These are phyloP conservation scores for Meteorus sp. DNA, from an alignment of 1,140 invertebrate species.

Conservation along the genomic window DNA sequence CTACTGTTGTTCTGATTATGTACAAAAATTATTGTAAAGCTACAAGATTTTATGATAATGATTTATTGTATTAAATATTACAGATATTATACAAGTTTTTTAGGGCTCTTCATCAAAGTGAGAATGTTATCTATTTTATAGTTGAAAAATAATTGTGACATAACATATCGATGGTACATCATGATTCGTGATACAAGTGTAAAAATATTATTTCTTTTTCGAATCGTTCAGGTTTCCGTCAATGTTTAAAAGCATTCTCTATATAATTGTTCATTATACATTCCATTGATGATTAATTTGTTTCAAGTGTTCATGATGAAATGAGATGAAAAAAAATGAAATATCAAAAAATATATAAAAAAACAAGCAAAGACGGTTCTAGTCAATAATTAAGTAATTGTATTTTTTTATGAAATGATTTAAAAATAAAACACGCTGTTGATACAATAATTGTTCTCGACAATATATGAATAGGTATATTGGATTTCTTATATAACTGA, in stretches of 20 bases:
- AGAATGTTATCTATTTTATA: neutral
- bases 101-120: neutral
- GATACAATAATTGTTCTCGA: constrained; percentile 13
- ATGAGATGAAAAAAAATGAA: constrained; percentile 1
- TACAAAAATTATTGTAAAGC: constrained; percentile 9
- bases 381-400: constrained; percentile 51
- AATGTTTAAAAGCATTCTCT: too few species aligned
- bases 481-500: neutral
- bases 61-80: neutral
- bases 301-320: constrained; percentile 2
- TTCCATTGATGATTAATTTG: constrained; percentile 21
- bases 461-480: neutral
- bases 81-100: neutral
- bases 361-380: constrained; percentile 29
- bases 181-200: too few species aligned
- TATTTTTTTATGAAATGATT: constrained; percentile 44
- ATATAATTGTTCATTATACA: constrained; percentile 1
- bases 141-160: neutral
- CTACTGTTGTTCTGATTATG: constrained; percentile 13
- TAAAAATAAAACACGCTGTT: constrained; percentile 28
- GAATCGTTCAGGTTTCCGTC: too few species aligned
- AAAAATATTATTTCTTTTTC: too few species aligned
- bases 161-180: constrained; percentile 17
- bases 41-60: neutral
- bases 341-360: constrained; percentile 2